phyloP scores from a whole-genome alignment of 2,797 vertebrate genomes.

The Sitta carolinensis region DNA sequence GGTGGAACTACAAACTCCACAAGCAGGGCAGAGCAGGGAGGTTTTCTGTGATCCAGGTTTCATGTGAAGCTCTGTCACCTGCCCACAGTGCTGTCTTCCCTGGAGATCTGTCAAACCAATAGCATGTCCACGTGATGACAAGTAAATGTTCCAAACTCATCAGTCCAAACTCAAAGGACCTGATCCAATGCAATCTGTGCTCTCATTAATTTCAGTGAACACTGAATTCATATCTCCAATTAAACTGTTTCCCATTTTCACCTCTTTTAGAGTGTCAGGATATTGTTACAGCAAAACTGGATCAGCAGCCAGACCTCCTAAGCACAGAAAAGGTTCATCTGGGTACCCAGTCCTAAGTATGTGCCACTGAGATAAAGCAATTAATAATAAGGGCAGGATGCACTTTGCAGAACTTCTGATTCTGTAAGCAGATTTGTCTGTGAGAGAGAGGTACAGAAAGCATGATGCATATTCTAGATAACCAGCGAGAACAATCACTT shows the following conservation, averaged over 20 bases:
- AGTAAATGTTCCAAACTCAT: not conserved
- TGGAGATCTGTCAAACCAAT: not conserved
- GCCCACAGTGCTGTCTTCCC: not conserved
- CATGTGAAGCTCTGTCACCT: fast-evolving
- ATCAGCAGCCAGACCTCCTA: not conserved
- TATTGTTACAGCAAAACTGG: not conserved
- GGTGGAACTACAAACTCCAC: not conserved
- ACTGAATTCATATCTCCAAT: fast-evolving
- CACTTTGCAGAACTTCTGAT: not conserved
- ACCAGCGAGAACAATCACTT: not conserved
- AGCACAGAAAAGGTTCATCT: not conserved
- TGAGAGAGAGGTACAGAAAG: not conserved
- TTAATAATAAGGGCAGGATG: not conserved
- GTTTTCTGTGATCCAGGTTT: not conserved
- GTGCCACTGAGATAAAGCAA: not conserved
- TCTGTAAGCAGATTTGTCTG: not conserved
- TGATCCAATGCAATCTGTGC: not conserved
- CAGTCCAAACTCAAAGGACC: not conserved
- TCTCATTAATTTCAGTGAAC: not conserved
- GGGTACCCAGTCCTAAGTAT: not conserved
- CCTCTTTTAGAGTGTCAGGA: not conserved
- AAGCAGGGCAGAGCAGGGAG: not conserved
- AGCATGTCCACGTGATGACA: not conserved
- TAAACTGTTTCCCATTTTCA: not conserved
- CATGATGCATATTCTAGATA: not conserved